A percentile compares a stretch with the other conserved stretches of the same genome.
These are phyloP conservation scores for Numenius phaeopus DNA, from an alignment of 2,797 vertebrate genomes.

Conservation along the genomic window DNA sequence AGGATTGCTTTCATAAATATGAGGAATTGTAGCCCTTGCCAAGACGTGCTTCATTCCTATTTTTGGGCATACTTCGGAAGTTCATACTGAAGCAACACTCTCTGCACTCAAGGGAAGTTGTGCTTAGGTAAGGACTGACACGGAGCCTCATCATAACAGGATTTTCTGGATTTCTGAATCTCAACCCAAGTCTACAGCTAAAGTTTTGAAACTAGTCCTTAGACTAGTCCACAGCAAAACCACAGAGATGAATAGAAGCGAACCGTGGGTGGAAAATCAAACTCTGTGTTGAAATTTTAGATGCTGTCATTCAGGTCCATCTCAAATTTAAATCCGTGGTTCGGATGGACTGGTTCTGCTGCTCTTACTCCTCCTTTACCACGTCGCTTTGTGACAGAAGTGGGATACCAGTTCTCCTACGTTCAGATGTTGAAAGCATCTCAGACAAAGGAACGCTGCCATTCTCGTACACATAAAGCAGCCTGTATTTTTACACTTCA, in stretches of 20 bases:
- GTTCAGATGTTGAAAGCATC: neutral
- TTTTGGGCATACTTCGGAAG: constrained; percentile 23
- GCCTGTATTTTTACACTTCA: neutral
- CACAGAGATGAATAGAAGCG: neutral
- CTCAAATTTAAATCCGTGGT: neutral
- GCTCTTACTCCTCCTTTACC: neutral
- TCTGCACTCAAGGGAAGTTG: neutral
- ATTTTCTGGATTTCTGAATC: constrained; percentile 55
- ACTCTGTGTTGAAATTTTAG: neutral
- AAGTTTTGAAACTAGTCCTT: neutral
- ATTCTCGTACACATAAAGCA: neutral
- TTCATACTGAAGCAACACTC: neutral
- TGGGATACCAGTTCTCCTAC: neutral
- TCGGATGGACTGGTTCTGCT: constrained; percentile 21
- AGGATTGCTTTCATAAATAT: constrained; percentile 24
- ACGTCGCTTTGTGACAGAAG: neutral
- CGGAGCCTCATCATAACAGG: neutral
- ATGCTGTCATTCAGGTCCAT: constrained; percentile 8
- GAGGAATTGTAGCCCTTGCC: constrained; percentile 9
- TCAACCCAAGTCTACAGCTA: neutral
- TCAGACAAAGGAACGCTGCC: neutral
- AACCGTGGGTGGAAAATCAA: constrained; percentile 46
- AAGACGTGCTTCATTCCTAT: constrained; percentile 44
- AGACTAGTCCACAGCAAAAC: constrained; percentile 3
- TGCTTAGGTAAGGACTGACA: constrained; percentile 13